Conservation (phyloP, 2,797 vertebrate genomes). For the Cottoperca gobio region DNA sequence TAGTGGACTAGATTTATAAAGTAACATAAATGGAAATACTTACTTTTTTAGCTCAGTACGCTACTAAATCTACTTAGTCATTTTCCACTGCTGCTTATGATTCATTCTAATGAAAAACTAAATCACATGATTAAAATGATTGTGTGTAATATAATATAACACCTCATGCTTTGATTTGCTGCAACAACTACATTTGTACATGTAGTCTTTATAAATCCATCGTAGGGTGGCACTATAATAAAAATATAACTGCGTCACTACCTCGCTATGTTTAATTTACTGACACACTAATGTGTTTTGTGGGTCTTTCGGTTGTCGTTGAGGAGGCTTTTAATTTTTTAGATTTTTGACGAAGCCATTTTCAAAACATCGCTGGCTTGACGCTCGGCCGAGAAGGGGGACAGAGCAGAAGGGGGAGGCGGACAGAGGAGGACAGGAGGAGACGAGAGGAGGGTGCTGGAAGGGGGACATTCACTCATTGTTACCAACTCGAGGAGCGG, state of each 20-base stretch:
- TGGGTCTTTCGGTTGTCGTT: background rate
- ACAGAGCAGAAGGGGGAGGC: conserved; percentile 16
- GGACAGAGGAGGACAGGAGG: conserved; percentile 45
- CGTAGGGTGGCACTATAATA: background rate
- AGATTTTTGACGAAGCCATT: conserved; percentile 18
- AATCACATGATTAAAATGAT: background rate
- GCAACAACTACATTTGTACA: no score
- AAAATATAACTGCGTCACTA: background rate
- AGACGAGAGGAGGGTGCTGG: conserved; percentile 26
- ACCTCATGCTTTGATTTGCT: background rate
- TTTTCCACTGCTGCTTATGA: no score
- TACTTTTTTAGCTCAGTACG: background rate
- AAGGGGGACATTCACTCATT: conserved; percentile 72
- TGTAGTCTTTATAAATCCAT: no score
- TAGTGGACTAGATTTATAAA: no score
- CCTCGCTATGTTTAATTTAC: background rate
- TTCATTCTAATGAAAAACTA: background rate
- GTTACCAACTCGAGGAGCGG: conserved; percentile 67
- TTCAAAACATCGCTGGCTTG: background rate
- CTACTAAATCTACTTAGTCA: background rate
- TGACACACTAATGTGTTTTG: background rate
- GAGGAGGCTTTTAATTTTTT: conserved; percentile 59
- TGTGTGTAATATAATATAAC: background rate
- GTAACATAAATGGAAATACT: no score
- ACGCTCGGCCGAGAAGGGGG: background rate